phyloP scores from a whole-genome alignment of 1,140 invertebrate species.

The Drosophila aff. region DNA sequence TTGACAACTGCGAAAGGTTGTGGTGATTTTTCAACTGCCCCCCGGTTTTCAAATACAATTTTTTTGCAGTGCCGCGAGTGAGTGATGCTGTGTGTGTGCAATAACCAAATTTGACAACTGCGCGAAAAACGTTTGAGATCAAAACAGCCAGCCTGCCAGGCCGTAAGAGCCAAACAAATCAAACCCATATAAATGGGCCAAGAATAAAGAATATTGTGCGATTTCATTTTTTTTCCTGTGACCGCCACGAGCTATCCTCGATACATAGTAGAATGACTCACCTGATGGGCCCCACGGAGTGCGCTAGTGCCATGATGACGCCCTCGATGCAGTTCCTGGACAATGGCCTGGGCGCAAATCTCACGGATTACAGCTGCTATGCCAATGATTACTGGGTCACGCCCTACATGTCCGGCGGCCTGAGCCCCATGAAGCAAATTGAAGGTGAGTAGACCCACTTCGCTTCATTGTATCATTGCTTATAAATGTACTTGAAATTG shows the following conservation, averaged over 20 bases:
- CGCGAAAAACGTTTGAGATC: slow-evolving; percentile 74
- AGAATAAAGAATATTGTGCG: slow-evolving; percentile 20
- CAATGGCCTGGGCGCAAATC: slow-evolving; percentile 64
- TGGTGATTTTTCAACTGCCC: slow-evolving; percentile 36
- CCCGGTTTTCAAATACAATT: slow-evolving; percentile 17
- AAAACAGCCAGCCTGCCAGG: slow-evolving; percentile 48
- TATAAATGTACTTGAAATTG: too few species aligned
- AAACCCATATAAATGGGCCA: slow-evolving; percentile 55
- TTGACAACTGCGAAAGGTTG: slow-evolving; percentile 45
- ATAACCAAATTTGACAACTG: slow-evolving; percentile 81
- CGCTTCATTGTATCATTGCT: too few species aligned
- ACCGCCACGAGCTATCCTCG: neutral
- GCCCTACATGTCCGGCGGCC: slow-evolving; percentile 65
- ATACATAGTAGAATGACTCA: slow-evolving; percentile 59
- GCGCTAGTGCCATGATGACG: slow-evolving; percentile 74
- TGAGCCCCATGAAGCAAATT: slow-evolving; percentile 84
- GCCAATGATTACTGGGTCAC: slow-evolving; percentile 78
- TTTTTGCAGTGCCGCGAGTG: slow-evolving; percentile 54
- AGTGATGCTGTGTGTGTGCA: slow-evolving; percentile 29
- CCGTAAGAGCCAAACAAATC: slow-evolving; percentile 30
- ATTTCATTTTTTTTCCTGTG: slow-evolving; percentile 35
- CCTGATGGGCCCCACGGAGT: slow-evolving; percentile 79
- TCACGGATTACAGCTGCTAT: slow-evolving; percentile 79
- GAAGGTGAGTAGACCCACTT: slow-evolving; percentile 62
- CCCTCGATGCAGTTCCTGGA: slow-evolving; percentile 79